These are phyloP conservation scores for Xiphorhynchus erythropygius DNA, from an alignment of 2,797 vertebrate species.

Conservation along the genomic window DNA sequence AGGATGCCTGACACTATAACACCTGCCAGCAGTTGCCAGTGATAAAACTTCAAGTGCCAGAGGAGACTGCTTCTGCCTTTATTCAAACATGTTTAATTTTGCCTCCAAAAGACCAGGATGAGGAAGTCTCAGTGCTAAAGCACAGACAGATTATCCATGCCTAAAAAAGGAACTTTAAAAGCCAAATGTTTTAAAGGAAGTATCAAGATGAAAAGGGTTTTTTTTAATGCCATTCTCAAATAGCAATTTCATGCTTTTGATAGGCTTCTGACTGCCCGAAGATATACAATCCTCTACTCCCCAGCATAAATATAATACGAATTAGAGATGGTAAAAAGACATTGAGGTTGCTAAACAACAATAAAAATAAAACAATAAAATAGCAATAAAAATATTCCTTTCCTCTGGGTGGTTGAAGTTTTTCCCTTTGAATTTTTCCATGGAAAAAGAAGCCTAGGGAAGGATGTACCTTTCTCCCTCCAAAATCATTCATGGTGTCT, in stretches of 20 bases:
- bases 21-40: neutral
- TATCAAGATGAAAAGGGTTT: neutral
- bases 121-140: neutral
- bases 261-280: neutral
- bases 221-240: neutral
- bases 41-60: neutral
- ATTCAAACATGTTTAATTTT: neutral
- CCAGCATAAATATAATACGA: neutral
- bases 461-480: neutral
- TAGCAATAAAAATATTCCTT: neutral
- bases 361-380: too few species aligned
- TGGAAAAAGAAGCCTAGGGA: neutral
- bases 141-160: neutral
- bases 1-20: neutral
- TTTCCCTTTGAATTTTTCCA: neutral
- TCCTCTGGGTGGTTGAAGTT: neutral
- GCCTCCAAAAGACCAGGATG: neutral
- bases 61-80: neutral
- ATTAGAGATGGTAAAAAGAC: neutral
- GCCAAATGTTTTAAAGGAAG: neutral
- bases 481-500: neutral
- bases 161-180: neutral
- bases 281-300: neutral
- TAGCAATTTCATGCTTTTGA: constrained; percentile 14
- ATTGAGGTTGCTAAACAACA: neutral